Percentiles rank a stretch among this genome's conserved stretches.
Conservation (phyloP, 2,113 vertebrate species). For the Ophthalmolycus amberensis region DNA sequence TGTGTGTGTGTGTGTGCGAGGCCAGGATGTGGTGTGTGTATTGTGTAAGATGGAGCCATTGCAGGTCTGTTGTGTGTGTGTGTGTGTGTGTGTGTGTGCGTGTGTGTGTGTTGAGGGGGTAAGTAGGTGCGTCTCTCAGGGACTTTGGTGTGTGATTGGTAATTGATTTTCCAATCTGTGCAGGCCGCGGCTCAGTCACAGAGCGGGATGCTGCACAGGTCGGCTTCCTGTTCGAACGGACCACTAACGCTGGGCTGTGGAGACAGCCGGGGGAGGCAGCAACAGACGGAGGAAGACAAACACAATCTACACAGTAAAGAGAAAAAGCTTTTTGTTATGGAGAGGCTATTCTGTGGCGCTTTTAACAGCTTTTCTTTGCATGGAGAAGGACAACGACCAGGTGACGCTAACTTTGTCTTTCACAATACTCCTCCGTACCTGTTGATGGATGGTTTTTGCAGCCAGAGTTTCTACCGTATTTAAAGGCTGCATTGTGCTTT, state of each 20-base stretch:
- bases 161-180: slow-evolving; percentile 71
- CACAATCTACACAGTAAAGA: slow-evolving; percentile 2
- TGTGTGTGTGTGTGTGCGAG: slow-evolving; percentile 5
- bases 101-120: background rate
- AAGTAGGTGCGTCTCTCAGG: slow-evolving; percentile 31
- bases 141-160: slow-evolving; percentile 57
- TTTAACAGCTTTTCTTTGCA: slow-evolving; percentile 1
- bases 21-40: background rate
- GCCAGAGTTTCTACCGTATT: background rate
- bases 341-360: background rate
- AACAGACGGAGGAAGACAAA: slow-evolving; percentile 1
- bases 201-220: slow-evolving; percentile 58
- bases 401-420: background rate
- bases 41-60: background rate
- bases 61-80: background rate
- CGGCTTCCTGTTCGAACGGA: slow-evolving; percentile 65
- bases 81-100: slow-evolving; percentile 6
- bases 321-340: slow-evolving; percentile 2
- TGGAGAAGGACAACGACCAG: background rate
- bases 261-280: slow-evolving; percentile 29
- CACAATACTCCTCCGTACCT: background rate
- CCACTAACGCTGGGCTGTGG: slow-evolving; percentile 28
- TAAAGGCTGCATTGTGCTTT: too few relatives aligned
- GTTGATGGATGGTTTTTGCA: too few relatives aligned
- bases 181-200: slow-evolving; percentile 53